phyloP scores from a whole-genome alignment of 2,797 vertebrate species.

The Tolypeutes matacus region DNA sequence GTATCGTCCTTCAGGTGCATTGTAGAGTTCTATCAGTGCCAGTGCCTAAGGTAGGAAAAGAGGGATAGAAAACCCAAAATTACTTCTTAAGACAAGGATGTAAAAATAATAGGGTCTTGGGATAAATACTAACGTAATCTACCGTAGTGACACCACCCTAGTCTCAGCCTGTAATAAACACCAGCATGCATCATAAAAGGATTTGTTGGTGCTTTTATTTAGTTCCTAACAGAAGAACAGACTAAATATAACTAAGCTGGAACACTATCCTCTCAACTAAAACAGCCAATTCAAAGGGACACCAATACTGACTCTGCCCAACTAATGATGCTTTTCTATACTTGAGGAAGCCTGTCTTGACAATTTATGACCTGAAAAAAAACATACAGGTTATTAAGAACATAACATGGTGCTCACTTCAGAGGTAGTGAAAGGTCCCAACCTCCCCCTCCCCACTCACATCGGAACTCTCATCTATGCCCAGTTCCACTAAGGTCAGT shows the following conservation, averaged over 20 bases:
- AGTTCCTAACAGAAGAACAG: slow-evolving; percentile 31
- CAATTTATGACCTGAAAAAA: not conserved
- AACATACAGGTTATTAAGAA: not conserved
- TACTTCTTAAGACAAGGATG: not conserved
- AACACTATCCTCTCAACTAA: slow-evolving; percentile 29
- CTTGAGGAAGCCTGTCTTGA: not conserved
- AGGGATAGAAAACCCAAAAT: slow-evolving; percentile 2
- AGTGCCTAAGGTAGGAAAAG: slow-evolving; percentile 90
- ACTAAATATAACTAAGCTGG: slow-evolving; percentile 32
- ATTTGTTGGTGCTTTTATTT: slow-evolving; percentile 33
- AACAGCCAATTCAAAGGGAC: slow-evolving; percentile 9
- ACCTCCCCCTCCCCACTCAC: not conserved
- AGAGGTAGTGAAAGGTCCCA: not conserved
- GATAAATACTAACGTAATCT: too few species aligned
- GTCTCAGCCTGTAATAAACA: not conserved
- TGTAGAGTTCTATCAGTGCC: slow-evolving; percentile 98
- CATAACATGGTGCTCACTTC: fast-evolving
- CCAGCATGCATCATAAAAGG: not conserved
- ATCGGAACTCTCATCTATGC: not conserved
- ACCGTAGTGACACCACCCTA: not conserved
- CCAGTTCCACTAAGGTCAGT: not conserved
- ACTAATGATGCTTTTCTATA: not conserved
- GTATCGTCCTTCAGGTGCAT: slow-evolving; percentile 97
- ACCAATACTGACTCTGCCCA: not conserved
- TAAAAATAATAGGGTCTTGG: slow-evolving; percentile 17